phyloP scores from a whole-genome alignment of 2,797 vertebrate species.

The Anabacerthia variegaticeps region DNA sequence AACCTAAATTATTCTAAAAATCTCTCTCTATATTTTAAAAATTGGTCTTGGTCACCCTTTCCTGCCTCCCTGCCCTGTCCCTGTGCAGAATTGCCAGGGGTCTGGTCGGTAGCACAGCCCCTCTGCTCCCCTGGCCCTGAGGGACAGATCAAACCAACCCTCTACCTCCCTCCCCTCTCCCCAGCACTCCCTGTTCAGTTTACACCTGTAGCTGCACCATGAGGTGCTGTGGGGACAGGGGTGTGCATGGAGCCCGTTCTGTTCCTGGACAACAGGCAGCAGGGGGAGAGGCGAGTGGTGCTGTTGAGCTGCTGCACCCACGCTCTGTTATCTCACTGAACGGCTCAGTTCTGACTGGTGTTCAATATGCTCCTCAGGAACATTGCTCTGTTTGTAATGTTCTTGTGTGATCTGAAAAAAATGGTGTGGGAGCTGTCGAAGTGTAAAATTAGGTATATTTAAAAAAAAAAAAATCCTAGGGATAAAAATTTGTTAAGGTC shows the following conservation, averaged over 20 bases:
- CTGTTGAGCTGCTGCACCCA: neutral
- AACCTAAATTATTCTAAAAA: neutral
- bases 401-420: neutral
- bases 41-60: neutral
- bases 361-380: neutral
- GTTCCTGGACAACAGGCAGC: neutral
- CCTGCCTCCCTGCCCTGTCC: neutral
- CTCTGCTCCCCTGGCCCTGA: neutral
- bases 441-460: neutral
- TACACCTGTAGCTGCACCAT: neutral
- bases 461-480: neutral
- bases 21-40: neutral
- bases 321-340: neutral
- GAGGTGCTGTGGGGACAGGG: neutral
- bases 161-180: no score
- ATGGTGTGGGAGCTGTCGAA: neutral
- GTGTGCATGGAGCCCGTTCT: neutral
- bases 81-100: neutral
- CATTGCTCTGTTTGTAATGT: neutral
- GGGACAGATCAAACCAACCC: neutral
- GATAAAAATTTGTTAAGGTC: neutral
- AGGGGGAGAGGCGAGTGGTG: neutral
- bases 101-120: neutral
- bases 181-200: neutral
- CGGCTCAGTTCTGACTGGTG: neutral